These are phyloP conservation scores for Venusia cambrica DNA, from an alignment of 2,888 invertebrate species.

Conservation along the genomic window DNA sequence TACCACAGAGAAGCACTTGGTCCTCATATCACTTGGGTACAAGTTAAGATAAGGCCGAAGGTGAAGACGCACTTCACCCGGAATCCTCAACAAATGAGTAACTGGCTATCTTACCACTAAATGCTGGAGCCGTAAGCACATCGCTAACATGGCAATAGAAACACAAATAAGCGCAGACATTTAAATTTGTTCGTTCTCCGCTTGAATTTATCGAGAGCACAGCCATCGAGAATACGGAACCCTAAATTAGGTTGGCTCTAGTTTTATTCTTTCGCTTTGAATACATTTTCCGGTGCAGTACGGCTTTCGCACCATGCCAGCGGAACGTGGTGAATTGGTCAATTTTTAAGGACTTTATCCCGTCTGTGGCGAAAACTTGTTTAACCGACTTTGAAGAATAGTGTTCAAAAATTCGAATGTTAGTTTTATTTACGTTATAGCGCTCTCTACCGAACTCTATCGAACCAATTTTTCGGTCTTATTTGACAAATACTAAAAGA, in stretches of 20 bases:
- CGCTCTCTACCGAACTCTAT: too few species aligned
- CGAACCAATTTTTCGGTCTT: too few species aligned
- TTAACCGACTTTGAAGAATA: too few species aligned
- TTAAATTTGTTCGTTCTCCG: conserved; percentile 35
- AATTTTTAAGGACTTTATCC: conserved; percentile 13
- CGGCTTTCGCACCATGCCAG: conserved; percentile 16
- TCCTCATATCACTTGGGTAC: too few species aligned
- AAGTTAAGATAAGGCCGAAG: too few species aligned
- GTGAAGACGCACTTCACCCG: too few species aligned
- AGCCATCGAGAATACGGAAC: conserved; percentile 27
- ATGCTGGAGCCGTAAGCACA: conserved; percentile 23
- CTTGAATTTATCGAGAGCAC: conserved; percentile 34
- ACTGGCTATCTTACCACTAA: too few species aligned
- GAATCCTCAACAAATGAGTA: too few species aligned
- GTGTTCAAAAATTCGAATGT: too few species aligned
- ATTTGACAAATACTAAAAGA: too few species aligned
- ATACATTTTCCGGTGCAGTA: conserved; percentile 11
- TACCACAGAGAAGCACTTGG: too few species aligned
- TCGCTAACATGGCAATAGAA: conserved; percentile 35
- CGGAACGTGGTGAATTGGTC: conserved; percentile 14
- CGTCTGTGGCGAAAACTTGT: conserved; percentile 2
- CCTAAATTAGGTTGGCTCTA: conserved; percentile 27
- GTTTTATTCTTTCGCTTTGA: conserved; percentile 19
- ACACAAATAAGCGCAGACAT: conserved; percentile 37
- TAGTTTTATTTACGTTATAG: too few species aligned